Evolutionary conservation across 2,888 invertebrate genomes (phyloP).

Genomic region (Biston stratarius): DNA sequence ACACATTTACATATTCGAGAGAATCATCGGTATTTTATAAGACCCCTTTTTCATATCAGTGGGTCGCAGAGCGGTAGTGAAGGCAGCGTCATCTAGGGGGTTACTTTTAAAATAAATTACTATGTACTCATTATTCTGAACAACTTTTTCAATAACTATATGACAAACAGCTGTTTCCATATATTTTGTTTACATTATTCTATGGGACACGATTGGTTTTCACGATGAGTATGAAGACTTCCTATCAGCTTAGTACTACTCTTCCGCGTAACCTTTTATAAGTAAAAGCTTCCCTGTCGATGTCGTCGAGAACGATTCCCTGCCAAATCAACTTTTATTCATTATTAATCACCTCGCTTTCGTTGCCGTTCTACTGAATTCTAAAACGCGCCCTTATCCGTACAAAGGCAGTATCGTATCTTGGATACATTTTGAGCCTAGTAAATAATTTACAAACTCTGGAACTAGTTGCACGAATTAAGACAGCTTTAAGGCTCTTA

Average conservation of each 20-base stretch:
- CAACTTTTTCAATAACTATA: too few relatives aligned
- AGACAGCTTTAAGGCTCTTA: constrained; percentile 12
- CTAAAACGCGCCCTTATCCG: constrained; percentile 2
- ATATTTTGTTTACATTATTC: too few relatives aligned
- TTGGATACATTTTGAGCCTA: constrained; percentile 18
- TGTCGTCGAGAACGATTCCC: neutral
- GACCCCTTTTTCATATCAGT: neutral
- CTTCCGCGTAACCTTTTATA: too few relatives aligned
- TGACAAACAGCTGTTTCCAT: too few relatives aligned
- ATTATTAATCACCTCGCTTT: neutral
- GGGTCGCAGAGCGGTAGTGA: neutral
- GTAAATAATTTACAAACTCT: constrained; percentile 36
- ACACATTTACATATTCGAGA: constrained; percentile 26
- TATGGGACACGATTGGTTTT: neutral
- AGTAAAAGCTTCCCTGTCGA: neutral
- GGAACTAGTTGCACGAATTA: constrained; percentile 33
- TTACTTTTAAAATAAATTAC: too few relatives aligned
- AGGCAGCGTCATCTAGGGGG: neutral
- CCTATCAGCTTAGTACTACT: neutral
- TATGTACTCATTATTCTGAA: too few relatives aligned
- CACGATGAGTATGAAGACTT: neutral
- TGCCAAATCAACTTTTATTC: neutral
- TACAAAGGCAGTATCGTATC: constrained; percentile 15
- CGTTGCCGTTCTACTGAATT: neutral
- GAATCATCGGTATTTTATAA: constrained; percentile 6